A percentile compares a stretch with the other conserved stretches of the same genome.
Conservation (phyloP, 2,113 vertebrate genomes). For the Marmota flaviventris region DNA sequence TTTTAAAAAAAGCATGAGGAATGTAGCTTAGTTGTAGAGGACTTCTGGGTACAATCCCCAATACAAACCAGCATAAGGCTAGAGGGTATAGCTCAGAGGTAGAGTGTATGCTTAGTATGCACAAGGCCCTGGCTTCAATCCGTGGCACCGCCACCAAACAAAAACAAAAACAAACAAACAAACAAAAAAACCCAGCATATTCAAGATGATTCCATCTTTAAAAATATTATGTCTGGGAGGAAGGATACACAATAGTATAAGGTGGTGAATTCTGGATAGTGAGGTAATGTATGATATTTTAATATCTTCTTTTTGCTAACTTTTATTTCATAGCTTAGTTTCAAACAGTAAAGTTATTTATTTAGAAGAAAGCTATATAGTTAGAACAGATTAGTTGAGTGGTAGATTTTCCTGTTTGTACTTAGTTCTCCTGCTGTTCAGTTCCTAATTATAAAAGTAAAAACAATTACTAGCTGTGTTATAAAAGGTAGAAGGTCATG, state of each 20-base stretch:
- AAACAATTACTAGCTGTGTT: background rate
- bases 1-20: no score
- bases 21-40: no score
- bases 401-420: background rate
- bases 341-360: background rate
- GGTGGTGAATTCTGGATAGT: background rate
- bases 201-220: background rate
- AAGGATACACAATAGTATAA: background rate
- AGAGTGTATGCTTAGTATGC: no score
- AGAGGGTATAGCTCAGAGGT: background rate
- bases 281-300: background rate
- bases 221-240: background rate
- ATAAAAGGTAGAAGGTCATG: background rate
- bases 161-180: background rate
- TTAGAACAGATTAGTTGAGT: background rate
- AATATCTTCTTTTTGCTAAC: background rate
- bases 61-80: background rate
- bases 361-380: background rate
- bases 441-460: conserved; percentile 36
- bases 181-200: background rate
- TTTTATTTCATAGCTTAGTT: background rate
- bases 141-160: background rate
- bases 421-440: background rate
- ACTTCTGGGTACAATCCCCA: no score
- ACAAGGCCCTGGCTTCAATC: no score